Percentiles rank a stretch among this genome's conserved stretches.
phyloP scores from a whole-genome alignment of 2,797 vertebrate species.

The Sylvia borin region DNA sequence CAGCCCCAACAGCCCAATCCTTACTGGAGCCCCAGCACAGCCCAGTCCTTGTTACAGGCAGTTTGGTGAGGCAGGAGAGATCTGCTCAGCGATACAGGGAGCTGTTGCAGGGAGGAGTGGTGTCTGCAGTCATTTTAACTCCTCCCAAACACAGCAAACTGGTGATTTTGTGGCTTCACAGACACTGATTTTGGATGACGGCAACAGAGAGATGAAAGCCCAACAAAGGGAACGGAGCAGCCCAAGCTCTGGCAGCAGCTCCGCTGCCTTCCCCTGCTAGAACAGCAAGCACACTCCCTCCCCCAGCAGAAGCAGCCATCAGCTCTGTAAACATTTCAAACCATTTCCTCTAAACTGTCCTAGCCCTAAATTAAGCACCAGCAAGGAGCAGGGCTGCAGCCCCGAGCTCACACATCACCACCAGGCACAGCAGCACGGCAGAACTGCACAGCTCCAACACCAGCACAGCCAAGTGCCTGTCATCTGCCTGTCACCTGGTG shows the following conservation, averaged over 20 bases:
- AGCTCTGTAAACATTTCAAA: background rate
- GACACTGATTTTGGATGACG: background rate
- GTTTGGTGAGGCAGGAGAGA: background rate
- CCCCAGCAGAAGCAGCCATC: background rate
- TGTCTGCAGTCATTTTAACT: conserved; percentile 55
- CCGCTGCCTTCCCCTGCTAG: accelerated
- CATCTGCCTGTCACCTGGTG: background rate
- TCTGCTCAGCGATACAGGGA: background rate
- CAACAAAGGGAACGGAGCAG: background rate
- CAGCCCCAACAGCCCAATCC: background rate
- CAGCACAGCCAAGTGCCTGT: accelerated
- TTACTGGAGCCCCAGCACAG: background rate
- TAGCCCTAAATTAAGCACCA: background rate
- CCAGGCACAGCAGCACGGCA: background rate
- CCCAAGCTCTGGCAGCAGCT: background rate
- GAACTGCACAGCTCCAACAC: background rate
- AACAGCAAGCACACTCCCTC: background rate
- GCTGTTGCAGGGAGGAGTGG: background rate
- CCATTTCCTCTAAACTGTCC: background rate
- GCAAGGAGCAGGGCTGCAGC: background rate
- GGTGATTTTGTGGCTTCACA: conserved; percentile 27
- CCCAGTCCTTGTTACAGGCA: background rate
- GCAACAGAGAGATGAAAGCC: background rate
- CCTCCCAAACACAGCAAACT: conserved; percentile 39
- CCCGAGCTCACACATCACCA: background rate